Percentiles rank a stretch among this genome's conserved stretches.
These are phyloP conservation scores for Nipponia nippon DNA, from an alignment of 2,113 vertebrate species.

Conservation along the genomic window DNA sequence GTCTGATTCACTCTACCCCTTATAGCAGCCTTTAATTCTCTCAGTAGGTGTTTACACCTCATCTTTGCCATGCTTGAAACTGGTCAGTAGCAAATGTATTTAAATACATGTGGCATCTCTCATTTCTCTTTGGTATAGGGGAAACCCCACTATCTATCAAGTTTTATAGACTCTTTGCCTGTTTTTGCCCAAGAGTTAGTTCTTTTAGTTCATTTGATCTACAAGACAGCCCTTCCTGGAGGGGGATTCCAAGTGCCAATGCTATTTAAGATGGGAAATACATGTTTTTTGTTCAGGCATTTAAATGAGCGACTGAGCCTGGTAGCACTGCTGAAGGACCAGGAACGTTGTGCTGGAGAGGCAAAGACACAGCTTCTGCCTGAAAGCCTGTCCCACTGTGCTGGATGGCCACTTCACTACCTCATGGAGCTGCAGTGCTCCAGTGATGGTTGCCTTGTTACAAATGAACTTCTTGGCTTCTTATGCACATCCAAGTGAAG, in stretches of 20 bases:
- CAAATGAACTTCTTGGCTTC: neutral
- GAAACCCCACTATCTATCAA: neutral
- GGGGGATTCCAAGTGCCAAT: neutral
- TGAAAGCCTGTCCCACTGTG: neutral
- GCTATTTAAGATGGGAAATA: neutral
- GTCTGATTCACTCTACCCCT: neutral
- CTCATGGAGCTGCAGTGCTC: neutral
- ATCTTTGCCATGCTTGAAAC: neutral
- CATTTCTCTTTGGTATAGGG: neutral
- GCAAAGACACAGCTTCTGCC: neutral
- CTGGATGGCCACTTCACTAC: neutral
- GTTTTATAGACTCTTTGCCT: neutral
- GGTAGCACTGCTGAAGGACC: neutral
- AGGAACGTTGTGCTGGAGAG: neutral
- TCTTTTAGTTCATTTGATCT: neutral
- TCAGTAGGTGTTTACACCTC: neutral
- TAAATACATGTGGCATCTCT: neutral
- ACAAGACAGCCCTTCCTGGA: neutral
- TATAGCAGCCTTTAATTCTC: neutral
- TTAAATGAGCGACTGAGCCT: neutral
- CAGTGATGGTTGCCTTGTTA: neutral
- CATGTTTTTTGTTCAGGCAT: fast-evolving
- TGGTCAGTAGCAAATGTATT: neutral
- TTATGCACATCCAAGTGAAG: neutral
- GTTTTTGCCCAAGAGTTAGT: neutral